Evolutionary conservation across 2,888 invertebrate genomes (phyloP), one percentile per base, ranked within the genome.

Genomic region (Serripes groenlandicus): DNA sequence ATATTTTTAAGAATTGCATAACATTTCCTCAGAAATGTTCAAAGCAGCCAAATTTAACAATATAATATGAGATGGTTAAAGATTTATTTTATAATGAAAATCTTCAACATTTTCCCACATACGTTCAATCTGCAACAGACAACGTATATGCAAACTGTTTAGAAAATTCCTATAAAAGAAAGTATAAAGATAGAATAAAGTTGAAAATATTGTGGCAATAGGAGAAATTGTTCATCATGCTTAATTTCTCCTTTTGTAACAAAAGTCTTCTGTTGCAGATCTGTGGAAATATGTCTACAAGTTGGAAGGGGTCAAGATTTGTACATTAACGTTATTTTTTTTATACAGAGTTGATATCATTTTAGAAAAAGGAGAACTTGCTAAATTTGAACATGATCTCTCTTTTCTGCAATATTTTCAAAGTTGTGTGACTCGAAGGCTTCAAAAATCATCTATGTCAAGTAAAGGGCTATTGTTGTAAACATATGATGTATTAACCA

Each of bases 301-400:
- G 42, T 42, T 15, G 15, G 7, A 7, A 42, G 42, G 7, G 7
- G 7, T 42, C 9, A 11, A 42, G 42, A 15, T 42, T 42, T 42
- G 42, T 42, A 42, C 7, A 42, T 7, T 11, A 11, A 11, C 42
- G 7, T 42, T 15, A 42, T 15, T 11, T 42, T 42, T 42, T 15
- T 7, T 42, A 42, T 42, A n/a, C n/a, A n/a, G n/a, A n/a, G n/a
- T 56, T 5, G 56, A 56, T 15, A 15, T 56, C 18, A 23, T 56
- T 15, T n/a, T 56, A 7, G 56, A n/a, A 56, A 56, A 56, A 56
- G 56, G 56, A 56, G 56, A n/a, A 56, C 9, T 15, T 56, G 56
- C 23, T 56, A n/a, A n/a, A 15, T 15, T 15, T 56, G 5, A 56
- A n/a, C n/a, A n/a, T n/a, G n/a, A n/a, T n/a, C 56, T 56, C 56